These are phyloP conservation scores for Pipistrellus pygmaeus DNA, from an alignment of 2,797 vertebrate genomes.

Conservation along the genomic window DNA sequence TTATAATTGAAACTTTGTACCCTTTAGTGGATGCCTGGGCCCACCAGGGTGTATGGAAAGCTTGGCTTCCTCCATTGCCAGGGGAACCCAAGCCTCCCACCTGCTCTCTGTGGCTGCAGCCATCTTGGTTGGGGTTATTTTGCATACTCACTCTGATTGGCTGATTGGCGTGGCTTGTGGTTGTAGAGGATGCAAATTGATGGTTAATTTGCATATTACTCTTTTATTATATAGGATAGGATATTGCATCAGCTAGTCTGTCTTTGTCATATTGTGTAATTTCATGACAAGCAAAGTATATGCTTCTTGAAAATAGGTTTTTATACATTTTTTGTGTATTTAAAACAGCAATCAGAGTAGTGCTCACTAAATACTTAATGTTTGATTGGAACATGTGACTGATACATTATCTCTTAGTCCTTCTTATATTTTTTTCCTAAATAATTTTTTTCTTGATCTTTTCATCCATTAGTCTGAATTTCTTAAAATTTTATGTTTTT, in stretches of 20 bases:
- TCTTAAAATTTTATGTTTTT: neutral
- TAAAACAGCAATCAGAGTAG: neutral
- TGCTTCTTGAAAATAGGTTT: constrained; percentile 10
- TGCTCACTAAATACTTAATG: neutral
- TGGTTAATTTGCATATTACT: no score
- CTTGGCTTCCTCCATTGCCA: no score
- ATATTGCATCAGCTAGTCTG: neutral
- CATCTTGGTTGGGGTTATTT: no score
- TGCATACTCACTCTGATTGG: no score
- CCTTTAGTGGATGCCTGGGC: no score
- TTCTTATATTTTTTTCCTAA: neutral
- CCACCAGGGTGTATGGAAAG: no score
- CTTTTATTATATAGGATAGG: no score
- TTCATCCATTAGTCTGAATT: neutral
- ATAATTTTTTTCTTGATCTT: constrained; percentile 11
- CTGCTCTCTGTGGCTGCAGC: no score
- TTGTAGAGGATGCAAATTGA: no score
- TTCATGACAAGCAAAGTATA: neutral
- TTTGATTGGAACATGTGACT: neutral
- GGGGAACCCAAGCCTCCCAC: no score
- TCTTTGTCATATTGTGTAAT: neutral
- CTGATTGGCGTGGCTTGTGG: no score
- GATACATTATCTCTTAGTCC: neutral
- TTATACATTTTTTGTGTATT: constrained; percentile 15
- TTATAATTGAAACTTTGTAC: no score